Base-by-base conservation (phyloP, 1,140 invertebrate species). In the Dendroctonus valens region DNA sequence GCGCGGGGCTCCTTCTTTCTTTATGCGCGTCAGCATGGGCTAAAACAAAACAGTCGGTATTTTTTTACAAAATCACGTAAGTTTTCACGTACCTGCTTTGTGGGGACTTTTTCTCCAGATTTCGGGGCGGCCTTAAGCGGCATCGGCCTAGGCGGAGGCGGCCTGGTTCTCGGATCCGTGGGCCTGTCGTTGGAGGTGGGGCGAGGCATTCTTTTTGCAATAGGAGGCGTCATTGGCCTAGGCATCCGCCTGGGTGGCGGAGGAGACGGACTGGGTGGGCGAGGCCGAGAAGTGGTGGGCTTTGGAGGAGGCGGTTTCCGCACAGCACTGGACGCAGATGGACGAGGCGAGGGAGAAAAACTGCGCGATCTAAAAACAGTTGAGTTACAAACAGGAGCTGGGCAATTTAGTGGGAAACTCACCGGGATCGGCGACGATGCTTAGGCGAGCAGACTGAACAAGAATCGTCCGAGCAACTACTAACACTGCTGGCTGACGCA, bases 401-500 rank as follows among this genome's bases (percentile, higher is more conserved):
- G 14, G 14, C 11, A 1, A 46, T 26, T 2, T 26, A 11, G n/a
- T 48, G 11, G 41, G 37, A 57, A n/a, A 68, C 59, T 67, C 73
- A 79, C 75, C 78, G 75, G 9, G 78, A 77, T 48, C 71, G 70
- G 9, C 75, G 76, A 40, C 77, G 76, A 80, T 80, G 58, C 58
- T 81, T 81, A 5, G 82, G 82, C 14, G 81, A 85, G 75, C 91
- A 91, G 4, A 91, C 86, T 0, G 89, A 90, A 75, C 91, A 92
- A 0, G 89, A 91, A 75, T 89, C 87, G 73, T 92, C 89, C 0
- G 89, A 91, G 72, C 90, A 92, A 69, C 87, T 90, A 78, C 89
- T 91, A 14, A 86, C 83, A 0, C 89, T 89, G 59, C 89, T 90
- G 1, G 88, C 85, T 0, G 85, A 85, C 9, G 81, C 80, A 15